Percentiles rank a stretch among this genome's conserved stretches.
phyloP scores from a whole-genome alignment of 2,113 vertebrate species.

The Nestor notabilis region DNA sequence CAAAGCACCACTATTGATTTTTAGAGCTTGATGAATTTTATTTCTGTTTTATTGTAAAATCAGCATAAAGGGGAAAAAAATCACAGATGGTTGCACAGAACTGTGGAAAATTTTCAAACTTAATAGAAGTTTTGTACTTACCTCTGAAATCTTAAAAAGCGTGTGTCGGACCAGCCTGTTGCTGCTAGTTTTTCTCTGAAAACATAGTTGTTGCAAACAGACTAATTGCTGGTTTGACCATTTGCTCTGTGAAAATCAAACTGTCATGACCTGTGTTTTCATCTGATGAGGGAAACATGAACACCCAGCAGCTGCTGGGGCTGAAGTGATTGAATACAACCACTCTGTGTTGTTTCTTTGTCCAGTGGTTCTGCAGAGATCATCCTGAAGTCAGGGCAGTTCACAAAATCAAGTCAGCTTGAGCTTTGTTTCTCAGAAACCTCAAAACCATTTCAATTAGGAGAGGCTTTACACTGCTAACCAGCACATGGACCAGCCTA shows the following conservation, averaged over 20 bases:
- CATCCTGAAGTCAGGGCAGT: background rate
- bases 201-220: background rate
- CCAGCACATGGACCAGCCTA: background rate
- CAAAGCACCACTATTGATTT: constrained; percentile 38
- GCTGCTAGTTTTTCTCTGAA: background rate
- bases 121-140: background rate
- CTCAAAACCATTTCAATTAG: background rate
- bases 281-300: background rate
- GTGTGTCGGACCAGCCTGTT: background rate
- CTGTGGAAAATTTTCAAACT: background rate
- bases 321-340: background rate
- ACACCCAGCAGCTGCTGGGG: background rate
- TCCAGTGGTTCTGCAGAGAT: background rate
- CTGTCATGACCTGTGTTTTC: background rate
- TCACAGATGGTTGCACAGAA: background rate
- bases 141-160: background rate
- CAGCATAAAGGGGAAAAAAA: background rate
- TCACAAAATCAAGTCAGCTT: background rate
- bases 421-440: background rate
- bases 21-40: constrained; percentile 28
- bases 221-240: background rate
- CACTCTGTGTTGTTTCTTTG: accelerated
- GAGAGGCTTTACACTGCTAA: background rate
- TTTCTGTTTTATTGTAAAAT: constrained; percentile 13
- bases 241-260: background rate